Evolutionary conservation across 92 coral and sea anemone species (phyloP).

Genomic region (Desmophyllum pertusum): DNA sequence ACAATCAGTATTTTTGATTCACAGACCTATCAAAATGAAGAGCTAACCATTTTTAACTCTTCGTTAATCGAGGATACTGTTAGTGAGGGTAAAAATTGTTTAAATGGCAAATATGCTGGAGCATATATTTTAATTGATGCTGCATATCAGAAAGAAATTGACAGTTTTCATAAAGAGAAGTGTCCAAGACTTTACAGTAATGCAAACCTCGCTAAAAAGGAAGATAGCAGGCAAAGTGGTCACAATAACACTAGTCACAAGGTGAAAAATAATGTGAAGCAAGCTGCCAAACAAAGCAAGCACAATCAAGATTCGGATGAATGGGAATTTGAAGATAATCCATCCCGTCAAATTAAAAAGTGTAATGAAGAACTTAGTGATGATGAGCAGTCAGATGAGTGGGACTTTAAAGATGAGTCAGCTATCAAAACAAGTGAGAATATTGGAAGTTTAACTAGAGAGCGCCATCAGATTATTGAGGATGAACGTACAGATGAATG

Average conservation of each 20-base stretch:
- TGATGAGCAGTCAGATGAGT: constrained; percentile 1
- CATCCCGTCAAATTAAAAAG: neutral
- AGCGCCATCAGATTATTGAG: neutral
- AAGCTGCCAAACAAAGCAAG: neutral
- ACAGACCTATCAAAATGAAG: constrained; percentile 22
- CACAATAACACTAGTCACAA: neutral
- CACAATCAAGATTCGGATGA: neutral
- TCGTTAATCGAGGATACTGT: constrained; percentile 37
- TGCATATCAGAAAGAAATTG: constrained; percentile 20
- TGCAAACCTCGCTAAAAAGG: neutral
- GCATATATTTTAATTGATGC: constrained; percentile 33
- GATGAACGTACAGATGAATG: neutral
- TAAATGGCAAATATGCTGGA: constrained; percentile 36
- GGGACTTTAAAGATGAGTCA: constrained; percentile 34
- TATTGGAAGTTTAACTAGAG: neutral
- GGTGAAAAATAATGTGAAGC: neutral
- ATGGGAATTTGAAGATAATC: neutral
- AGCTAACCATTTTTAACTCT: constrained; percentile 34
- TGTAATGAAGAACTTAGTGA: neutral
- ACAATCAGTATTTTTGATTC: constrained; percentile 41
- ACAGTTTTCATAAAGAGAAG: neutral
- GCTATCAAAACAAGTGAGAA: neutral
- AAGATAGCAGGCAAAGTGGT: neutral
- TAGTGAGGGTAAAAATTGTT: constrained; percentile 2
- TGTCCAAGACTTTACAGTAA: neutral